Percentiles rank a stretch among this genome's conserved stretches.
Conservation (phyloP, 2,113 vertebrate genomes). For the Neogale vison region DNA sequence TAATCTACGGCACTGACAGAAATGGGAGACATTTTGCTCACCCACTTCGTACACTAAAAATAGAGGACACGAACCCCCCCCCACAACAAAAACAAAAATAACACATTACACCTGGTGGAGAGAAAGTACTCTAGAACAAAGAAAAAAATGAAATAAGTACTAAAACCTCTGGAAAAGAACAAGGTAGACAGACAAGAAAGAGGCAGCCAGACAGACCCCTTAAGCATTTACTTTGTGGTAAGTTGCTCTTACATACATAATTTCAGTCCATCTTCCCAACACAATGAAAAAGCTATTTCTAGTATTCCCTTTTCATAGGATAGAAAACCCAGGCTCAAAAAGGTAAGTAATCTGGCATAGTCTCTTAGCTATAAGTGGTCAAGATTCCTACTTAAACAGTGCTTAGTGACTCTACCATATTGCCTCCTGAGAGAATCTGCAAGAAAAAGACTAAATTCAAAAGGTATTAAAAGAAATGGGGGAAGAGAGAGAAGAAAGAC, state of each 20-base stretch:
- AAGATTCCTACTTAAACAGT: not conserved
- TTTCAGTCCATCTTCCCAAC: not conserved
- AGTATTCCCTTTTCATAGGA: constrained; percentile 3
- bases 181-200: not conserved
- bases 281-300: not conserved
- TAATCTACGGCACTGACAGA: not conserved
- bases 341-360: not conserved
- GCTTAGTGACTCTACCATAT: not conserved
- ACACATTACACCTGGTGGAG: not conserved
- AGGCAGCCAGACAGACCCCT: not conserved
- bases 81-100: not conserved
- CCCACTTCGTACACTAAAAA: not conserved
- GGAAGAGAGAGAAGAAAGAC: not conserved
- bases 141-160: not conserved
- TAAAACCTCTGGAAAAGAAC: not conserved
- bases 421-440: not conserved
- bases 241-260: not conserved
- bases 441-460: not conserved
- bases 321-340: not conserved
- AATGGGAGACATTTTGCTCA: not conserved
- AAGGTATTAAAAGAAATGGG: not conserved
- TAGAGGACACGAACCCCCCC: not conserved
- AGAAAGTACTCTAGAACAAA: not conserved
- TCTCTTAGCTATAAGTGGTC: not conserved
- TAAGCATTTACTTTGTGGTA: not conserved